Conservation (phyloP, 2,888 invertebrate species). For the Epiblema foenella region DNA sequence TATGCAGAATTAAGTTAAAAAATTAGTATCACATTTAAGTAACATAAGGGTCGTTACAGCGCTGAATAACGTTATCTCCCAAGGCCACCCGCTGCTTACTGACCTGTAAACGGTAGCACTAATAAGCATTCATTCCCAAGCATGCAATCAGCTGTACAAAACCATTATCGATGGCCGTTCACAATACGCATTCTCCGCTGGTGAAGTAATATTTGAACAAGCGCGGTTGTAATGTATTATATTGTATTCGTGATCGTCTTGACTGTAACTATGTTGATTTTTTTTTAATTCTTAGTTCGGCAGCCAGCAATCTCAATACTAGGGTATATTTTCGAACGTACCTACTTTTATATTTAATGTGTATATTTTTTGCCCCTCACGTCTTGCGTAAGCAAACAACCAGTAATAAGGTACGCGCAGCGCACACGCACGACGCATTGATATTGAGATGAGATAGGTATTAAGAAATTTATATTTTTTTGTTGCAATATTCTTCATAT, state of each 20-base stretch:
- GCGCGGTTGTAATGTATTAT: neutral
- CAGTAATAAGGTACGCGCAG: too few relatives aligned
- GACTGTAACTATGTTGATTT: constrained; percentile 6
- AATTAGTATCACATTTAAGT: constrained; percentile 5
- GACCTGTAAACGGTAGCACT: neutral
- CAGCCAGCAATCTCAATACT: neutral
- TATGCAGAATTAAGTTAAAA: too few relatives aligned
- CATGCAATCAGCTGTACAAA: constrained; percentile 38
- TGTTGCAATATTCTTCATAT: too few relatives aligned
- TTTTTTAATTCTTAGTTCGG: neutral
- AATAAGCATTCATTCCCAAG: neutral
- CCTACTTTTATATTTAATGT: too few relatives aligned
- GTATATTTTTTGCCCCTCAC: too few relatives aligned
- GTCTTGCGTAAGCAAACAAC: neutral
- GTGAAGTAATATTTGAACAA: constrained; percentile 44
- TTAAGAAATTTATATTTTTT: too few relatives aligned
- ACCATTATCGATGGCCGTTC: constrained; percentile 29
- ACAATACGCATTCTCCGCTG: constrained; percentile 40
- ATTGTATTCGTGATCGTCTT: constrained; percentile 23
- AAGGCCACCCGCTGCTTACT: constrained; percentile 9
- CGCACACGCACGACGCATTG: neutral
- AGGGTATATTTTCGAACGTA: neutral
- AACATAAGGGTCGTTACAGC: neutral
- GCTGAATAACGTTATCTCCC: constrained; percentile 19
- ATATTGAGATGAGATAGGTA: neutral